Evolutionary conservation across 2,113 vertebrate species (phyloP).

Genomic region (Grus americana): DNA sequence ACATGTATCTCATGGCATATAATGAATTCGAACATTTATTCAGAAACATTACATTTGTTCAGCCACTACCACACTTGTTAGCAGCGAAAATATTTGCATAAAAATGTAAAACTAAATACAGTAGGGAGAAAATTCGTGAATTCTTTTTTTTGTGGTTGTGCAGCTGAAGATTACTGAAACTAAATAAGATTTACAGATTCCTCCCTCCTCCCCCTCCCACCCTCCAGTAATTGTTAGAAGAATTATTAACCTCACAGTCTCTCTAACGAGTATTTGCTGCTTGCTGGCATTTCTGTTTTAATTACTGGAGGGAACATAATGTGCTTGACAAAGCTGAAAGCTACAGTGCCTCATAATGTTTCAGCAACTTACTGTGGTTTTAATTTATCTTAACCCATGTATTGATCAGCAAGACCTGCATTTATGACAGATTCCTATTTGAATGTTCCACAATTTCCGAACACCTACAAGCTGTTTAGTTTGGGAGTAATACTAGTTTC

Average conservation of each 20-base stretch:
- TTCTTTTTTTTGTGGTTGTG: neutral
- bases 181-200: slow-evolving; percentile 14
- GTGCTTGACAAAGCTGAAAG: slow-evolving; percentile 74
- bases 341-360: slow-evolving; percentile 60
- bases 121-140: neutral
- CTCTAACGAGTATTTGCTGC: slow-evolving; percentile 48
- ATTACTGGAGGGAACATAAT: slow-evolving; percentile 66
- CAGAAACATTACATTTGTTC: neutral
- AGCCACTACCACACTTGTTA: neutral
- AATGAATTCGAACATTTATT: neutral
- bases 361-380: slow-evolving; percentile 28
- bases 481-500: neutral
- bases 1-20: neutral
- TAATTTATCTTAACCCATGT: slow-evolving; percentile 1
- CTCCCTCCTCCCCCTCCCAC: neutral
- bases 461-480: neutral
- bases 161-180: slow-evolving; percentile 20
- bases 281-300: slow-evolving; percentile 76
- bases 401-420: neutral
- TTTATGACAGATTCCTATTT: neutral
- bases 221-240: neutral
- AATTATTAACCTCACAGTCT: slow-evolving; percentile 57
- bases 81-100: neutral
- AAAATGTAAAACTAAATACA: neutral
- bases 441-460: neutral